Evolutionary conservation across 2,888 invertebrate genomes (phyloP), one percentile per base, ranked within the genome.

Genomic region (Drosophila antonietae): DNA sequence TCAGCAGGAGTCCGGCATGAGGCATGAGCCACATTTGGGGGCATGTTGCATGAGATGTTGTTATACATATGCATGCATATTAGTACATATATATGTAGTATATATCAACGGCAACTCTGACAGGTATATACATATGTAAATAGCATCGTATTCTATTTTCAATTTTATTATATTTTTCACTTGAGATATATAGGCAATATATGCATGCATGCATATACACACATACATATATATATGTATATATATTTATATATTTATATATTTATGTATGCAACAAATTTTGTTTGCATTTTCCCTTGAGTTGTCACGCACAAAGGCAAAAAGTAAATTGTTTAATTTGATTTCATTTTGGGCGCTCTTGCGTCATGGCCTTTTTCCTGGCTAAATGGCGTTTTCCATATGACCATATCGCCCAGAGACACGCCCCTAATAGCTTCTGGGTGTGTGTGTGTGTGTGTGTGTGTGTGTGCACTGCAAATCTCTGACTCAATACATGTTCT

Each of bases 261-360:
- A 77, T 90, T 80, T 77, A 86, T 86, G 80, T 86, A 79, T 75
- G 71, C 84, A 80, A 79, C 73, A 75, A 77, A 77, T 78, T 82
- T 78, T 87, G 88, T 89, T 83, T 86, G 84, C 81, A 79, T 87
- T 86, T 80, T 89, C 88, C 89, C 87, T 89, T 89, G 90, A 87
- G 87, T 83, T 87, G 87, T 88, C 87, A 87, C 90, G 90, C 90
- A 87, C 84, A 87, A 90, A 87, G 83, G 83, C 83, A 83, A 74
- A 51, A 90, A 83, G 81, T 77, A 90, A 88, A 88, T 90, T 88
- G 90, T 87, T 90, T 89, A 87, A 87, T 90, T 87, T 87, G 87
- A 87, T 87, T 88, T 88, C 68, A 75, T 70, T 88, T 78, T 71
- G 70, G 70, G 73, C 69, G 53, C 81, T 74, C 84, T 88, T 89